Conservation (phyloP, 2,113 vertebrate genomes). For the Lota lota region DNA sequence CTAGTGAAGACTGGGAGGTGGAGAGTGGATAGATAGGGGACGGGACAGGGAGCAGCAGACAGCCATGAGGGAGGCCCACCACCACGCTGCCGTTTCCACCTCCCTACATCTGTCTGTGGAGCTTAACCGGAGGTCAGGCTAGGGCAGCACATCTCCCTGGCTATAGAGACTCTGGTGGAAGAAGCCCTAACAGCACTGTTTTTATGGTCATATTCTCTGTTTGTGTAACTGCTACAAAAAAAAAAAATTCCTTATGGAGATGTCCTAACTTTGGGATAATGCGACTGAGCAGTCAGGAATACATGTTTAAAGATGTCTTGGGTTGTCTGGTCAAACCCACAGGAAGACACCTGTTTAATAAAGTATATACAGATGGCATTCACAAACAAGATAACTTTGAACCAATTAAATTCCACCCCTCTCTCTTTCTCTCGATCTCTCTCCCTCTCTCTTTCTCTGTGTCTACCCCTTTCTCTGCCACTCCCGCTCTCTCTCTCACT, state of each 20-base stretch:
- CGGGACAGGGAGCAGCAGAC: not conserved
- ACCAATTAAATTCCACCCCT: constrained; percentile 51
- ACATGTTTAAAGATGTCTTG: no score
- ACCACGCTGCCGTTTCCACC: constrained; percentile 3
- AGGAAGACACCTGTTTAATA: constrained; percentile 2
- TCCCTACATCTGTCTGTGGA: constrained; percentile 18
- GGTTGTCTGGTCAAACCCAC: no score
- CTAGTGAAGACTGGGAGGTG: constrained; percentile 6
- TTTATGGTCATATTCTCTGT: no score
- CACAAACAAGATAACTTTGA: constrained; percentile 59
- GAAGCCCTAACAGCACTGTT: no score
- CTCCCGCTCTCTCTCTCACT: not conserved
- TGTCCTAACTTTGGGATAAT: no score
- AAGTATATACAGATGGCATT: constrained; percentile 62
- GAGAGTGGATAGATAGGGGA: no score
- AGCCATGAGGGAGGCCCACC: not conserved
- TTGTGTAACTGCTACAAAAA: no score
- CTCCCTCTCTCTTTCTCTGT: constrained; percentile 17
- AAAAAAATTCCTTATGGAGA: no score
- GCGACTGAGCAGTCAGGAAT: no score
- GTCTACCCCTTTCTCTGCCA: not conserved
- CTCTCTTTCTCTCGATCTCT: not conserved
- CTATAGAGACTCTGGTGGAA: not conserved
- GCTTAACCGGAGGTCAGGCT: constrained; percentile 21
- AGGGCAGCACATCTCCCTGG: not conserved